phyloP scores from a whole-genome alignment of 2,113 vertebrate genomes.

The Amphiprion percula region DNA sequence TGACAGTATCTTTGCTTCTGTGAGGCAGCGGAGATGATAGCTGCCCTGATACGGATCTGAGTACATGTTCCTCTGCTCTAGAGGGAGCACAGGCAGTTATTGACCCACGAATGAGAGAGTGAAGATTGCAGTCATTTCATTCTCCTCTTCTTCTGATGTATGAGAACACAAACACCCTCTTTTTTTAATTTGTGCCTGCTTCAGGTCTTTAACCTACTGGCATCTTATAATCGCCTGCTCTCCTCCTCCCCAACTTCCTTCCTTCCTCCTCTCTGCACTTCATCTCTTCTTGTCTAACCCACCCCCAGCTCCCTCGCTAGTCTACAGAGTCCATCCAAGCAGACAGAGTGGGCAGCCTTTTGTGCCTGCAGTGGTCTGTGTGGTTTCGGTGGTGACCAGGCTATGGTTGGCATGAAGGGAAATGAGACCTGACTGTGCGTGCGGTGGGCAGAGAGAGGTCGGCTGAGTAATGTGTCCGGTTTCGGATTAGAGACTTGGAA shows the following conservation, averaged over 20 bases:
- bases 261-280: conserved; percentile 5
- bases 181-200: conserved; percentile 45
- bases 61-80: conserved; percentile 83
- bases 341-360: conserved; percentile 68
- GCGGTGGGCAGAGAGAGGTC: conserved; percentile 69
- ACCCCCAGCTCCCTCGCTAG: conserved; percentile 25
- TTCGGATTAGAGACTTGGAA: conserved; percentile 65
- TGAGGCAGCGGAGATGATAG: conserved; percentile 81
- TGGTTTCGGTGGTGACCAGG: conserved; percentile 68
- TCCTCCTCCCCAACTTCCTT: neutral
- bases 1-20: conserved; percentile 77
- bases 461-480: conserved; percentile 77
- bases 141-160: conserved; percentile 51
- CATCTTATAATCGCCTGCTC: conserved; percentile 15
- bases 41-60: conserved; percentile 87
- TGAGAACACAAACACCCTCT: conserved; percentile 39
- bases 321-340: conserved; percentile 62
- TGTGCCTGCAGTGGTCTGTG: conserved; percentile 67
- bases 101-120: conserved; percentile 82
- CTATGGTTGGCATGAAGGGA: conserved; percentile 67
- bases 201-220: conserved; percentile 59
- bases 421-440: conserved; percentile 78
- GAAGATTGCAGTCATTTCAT: conserved; percentile 65
- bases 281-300: conserved; percentile 33
- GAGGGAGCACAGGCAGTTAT: conserved; percentile 81